Percentiles rank a stretch among this genome's conserved stretches.
Evolutionary conservation across 2,797 vertebrate species (phyloP).

Genomic region (Todus mexicanus): DNA sequence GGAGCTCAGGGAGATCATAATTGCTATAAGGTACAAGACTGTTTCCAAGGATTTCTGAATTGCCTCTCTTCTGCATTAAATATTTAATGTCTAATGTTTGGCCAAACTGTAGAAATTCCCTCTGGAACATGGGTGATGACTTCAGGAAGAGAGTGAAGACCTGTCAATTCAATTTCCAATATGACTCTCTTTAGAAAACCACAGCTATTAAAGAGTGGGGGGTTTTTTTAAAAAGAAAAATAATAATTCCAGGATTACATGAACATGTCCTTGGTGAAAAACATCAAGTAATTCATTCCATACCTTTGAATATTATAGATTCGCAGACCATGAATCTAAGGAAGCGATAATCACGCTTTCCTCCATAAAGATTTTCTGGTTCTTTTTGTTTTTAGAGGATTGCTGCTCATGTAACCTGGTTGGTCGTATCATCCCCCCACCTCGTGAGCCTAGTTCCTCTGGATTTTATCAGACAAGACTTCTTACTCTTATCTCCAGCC

Average conservation of each 20-base stretch:
- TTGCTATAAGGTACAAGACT: slow-evolving; percentile 74
- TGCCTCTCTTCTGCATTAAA: slow-evolving; percentile 80
- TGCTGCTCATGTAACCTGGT: background rate
- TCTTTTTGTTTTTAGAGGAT: background rate
- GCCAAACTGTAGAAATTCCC: slow-evolving; percentile 72
- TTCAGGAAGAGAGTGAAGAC: slow-evolving; percentile 62
- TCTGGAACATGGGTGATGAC: slow-evolving; percentile 50
- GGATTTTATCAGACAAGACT: background rate
- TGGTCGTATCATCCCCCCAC: background rate
- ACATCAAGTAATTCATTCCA: background rate
- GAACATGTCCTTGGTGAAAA: background rate
- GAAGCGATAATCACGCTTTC: background rate
- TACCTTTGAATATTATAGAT: background rate
- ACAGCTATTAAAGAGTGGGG: slow-evolving; percentile 7
- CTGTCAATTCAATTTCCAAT: slow-evolving; percentile 47
- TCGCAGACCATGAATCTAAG: background rate
- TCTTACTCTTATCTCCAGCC: background rate
- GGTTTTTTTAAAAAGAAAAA: background rate
- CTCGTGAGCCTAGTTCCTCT: background rate
- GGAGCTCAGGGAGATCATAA: slow-evolving; percentile 79
- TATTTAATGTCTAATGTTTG: slow-evolving; percentile 79
- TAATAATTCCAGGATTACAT: background rate
- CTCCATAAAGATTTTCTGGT: background rate
- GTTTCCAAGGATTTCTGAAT: slow-evolving; percentile 79
- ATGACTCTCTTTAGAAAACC: slow-evolving; percentile 48